Conservation (phyloP, 2,797 vertebrate species). For the Pangasius djambal region DNA sequence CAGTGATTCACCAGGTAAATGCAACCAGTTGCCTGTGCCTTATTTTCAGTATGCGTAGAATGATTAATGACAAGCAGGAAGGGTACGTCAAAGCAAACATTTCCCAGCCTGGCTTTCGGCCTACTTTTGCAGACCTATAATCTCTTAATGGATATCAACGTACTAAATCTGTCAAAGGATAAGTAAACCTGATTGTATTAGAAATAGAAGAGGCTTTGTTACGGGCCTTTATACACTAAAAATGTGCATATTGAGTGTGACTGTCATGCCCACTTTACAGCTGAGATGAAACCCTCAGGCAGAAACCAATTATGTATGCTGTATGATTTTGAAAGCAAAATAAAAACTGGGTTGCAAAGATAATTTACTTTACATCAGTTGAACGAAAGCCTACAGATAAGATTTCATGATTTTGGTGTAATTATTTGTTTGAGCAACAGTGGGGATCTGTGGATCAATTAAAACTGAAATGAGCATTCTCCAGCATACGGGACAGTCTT, state of each 20-base stretch:
- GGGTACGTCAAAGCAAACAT: not conserved
- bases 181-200: slow-evolving; percentile 20
- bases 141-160: slow-evolving; percentile 10
- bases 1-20: slow-evolving; percentile 31
- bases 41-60: slow-evolving; percentile 3
- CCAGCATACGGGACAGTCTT: not conserved
- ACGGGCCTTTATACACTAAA: not conserved
- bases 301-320: not conserved
- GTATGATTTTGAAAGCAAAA: not conserved
- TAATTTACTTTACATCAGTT: not conserved
- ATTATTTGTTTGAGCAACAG: not conserved
- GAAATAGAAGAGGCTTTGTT: slow-evolving; percentile 27
- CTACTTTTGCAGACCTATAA: slow-evolving; percentile 1
- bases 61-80: slow-evolving; percentile 19
- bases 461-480: not conserved
- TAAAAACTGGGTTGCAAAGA: not conserved
- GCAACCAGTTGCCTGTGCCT: slow-evolving; percentile 8
- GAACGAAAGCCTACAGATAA: not conserved
- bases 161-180: slow-evolving; percentile 25
- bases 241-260: slow-evolving; percentile 12
- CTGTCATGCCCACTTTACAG: slow-evolving; percentile 22
- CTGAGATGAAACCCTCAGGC: slow-evolving; percentile 12
- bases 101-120: slow-evolving; percentile 26
- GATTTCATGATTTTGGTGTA: not conserved
- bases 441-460: not conserved